Evolutionary conservation across 2,797 vertebrate genomes (phyloP).

Genomic region (Xiphorhynchus erythropygius): DNA sequence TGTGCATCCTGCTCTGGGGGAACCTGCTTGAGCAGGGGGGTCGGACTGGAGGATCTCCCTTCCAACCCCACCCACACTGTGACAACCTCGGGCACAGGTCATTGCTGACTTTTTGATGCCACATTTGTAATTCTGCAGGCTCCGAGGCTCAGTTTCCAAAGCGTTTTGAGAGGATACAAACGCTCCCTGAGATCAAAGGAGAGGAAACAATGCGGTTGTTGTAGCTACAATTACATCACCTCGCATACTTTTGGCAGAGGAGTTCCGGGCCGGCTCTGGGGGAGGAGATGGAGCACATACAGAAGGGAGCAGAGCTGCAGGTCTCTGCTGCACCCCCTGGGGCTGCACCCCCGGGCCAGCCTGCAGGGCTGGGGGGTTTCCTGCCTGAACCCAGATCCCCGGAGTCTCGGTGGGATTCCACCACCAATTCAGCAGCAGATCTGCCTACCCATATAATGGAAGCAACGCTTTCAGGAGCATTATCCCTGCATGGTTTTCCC

Average conservation of each 20-base stretch:
- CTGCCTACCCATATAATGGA: neutral
- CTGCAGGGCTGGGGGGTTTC: neutral
- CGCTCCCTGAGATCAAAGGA: neutral
- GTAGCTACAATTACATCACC: neutral
- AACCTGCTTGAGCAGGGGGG: neutral
- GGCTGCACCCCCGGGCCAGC: neutral
- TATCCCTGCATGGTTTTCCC: constrained; percentile 39
- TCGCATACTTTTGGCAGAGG: neutral
- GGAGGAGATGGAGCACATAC: neutral
- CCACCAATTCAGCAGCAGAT: neutral
- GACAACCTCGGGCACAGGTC: neutral
- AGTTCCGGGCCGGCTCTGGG: neutral
- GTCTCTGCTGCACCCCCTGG: neutral
- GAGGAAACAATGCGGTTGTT: neutral
- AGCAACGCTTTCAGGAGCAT: constrained; percentile 42
- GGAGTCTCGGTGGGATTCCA: neutral
- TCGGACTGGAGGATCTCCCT: neutral
- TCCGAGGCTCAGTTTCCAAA: neutral
- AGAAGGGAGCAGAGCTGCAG: neutral
- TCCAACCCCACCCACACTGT: neutral
- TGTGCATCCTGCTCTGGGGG: neutral
- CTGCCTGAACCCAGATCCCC: neutral
- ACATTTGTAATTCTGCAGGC: neutral
- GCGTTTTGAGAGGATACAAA: neutral
- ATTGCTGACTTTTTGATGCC: neutral